These are phyloP conservation scores for Eupeodes corollae DNA, from an alignment of 1,140 invertebrate species.

Conservation along the genomic window DNA sequence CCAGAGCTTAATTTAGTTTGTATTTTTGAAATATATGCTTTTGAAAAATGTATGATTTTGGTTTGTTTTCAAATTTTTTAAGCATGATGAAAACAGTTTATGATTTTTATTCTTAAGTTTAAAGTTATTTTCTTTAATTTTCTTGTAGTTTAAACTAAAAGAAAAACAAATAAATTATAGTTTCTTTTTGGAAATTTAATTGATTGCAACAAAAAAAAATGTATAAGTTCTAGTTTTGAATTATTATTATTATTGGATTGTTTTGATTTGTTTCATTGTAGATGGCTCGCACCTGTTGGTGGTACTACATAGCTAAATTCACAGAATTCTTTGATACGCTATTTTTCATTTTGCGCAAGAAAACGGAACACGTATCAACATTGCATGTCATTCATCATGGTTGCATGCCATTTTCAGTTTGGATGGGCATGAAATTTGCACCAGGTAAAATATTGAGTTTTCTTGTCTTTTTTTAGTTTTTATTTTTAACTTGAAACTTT, in stretches of 20 bases:
- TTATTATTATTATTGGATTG: not conserved
- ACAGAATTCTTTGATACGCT: slow-evolving; percentile 94
- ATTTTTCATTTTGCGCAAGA: slow-evolving; percentile 85
- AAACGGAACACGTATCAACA: slow-evolving; percentile 83
- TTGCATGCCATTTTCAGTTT: slow-evolving; percentile 83
- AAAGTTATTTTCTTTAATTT: not conserved
- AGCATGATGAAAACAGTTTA: not conserved
- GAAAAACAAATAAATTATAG: not conserved
- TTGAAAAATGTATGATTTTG: not conserved
- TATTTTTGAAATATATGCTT: not conserved
- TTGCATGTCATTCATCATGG: slow-evolving; percentile 93
- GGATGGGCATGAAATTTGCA: slow-evolving; percentile 95
- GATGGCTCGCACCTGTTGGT: slow-evolving; percentile 91
- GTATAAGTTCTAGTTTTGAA: not conserved
- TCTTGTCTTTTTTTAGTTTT: not conserved
- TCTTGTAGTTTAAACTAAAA: not conserved
- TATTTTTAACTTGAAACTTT: not conserved
- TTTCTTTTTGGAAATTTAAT: not conserved
- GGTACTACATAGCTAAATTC: slow-evolving; percentile 97
- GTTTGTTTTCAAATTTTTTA: not conserved
- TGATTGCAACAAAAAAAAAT: not conserved
- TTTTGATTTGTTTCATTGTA: slow-evolving; percentile 25
- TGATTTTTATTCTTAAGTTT: not conserved
- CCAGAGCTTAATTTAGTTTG: not conserved
- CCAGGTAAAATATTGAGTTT: slow-evolving; percentile 52